Evolutionary conservation across 1,140 invertebrate genomes (phyloP).

Genomic region (Saccostrea cuccullata): DNA sequence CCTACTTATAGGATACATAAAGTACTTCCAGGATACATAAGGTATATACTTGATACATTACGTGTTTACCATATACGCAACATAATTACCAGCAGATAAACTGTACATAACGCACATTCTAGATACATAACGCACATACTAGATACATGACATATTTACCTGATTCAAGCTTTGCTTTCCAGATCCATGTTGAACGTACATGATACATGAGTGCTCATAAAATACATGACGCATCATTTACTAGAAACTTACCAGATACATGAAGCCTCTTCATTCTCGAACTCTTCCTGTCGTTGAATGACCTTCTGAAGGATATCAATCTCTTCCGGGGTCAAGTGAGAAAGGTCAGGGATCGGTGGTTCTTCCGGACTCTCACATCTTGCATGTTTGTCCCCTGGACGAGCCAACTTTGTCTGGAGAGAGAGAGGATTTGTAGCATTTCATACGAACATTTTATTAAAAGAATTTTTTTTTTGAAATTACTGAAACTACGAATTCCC

Average conservation of each 20-base stretch:
- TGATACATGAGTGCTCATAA: too few species aligned
- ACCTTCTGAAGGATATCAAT: slow-evolving; percentile 67
- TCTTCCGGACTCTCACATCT: slow-evolving; percentile 46
- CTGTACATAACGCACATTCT: slow-evolving; percentile 63
- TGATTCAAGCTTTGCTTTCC: neutral
- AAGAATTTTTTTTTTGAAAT: too few species aligned
- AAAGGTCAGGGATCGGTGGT: slow-evolving; percentile 70
- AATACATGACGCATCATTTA: too few species aligned
- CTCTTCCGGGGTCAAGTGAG: slow-evolving; percentile 65
- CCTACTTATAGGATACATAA: too few species aligned
- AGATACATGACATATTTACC: neutral
- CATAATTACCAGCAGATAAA: slow-evolving; percentile 61
- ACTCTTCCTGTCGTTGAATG: slow-evolving; percentile 68
- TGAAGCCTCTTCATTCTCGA: slow-evolving; percentile 67
- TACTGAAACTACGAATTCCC: too few species aligned
- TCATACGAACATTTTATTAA: too few species aligned
- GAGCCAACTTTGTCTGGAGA: neutral
- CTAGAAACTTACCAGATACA: slow-evolving; percentile 62
- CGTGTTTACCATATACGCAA: slow-evolving; percentile 63
- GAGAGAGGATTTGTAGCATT: too few species aligned
- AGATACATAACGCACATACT: slow-evolving; percentile 64
- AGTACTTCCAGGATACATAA: too few species aligned
- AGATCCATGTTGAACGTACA: too few species aligned
- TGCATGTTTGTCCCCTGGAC: neutral
- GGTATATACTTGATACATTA: too few species aligned